Evolutionary conservation across 2,888 invertebrate species (phyloP), one percentile per base, ranked within the genome.

Genomic region (Octonoba sinensis): DNA sequence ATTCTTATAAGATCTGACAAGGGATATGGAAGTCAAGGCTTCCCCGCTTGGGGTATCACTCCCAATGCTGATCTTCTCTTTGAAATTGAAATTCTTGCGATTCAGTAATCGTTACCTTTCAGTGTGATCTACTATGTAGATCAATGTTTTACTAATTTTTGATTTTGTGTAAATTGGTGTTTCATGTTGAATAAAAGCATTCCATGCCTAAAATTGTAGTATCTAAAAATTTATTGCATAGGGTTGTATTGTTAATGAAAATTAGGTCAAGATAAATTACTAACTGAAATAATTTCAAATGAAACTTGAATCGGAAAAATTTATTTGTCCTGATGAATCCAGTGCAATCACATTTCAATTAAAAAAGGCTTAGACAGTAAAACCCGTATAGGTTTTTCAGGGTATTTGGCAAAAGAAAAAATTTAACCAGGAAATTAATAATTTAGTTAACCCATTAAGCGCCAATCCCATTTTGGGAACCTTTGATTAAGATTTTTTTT

Each of bases 31-130:
- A 73, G 70, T 18, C 66, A 67, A 64, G 83, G 83, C 6, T 83
- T 83, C 59, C 78, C 83, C 18, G 60, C 73, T 46, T 83, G 83
- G 83, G 83, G 83, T 24, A 82, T 82, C 16, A 71, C 69, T 60
- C 76, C 76, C n/a, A 82, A 82, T 72, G 76, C 82, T 24, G 76
- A 82, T 56, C 46, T 82, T 18, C 12, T 72, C 13, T 82, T 82
- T 56, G 82, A 82, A 65, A 82, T 82, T 60, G 82, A 82, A 64
- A 62, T 82, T 46, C 51, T 82, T 2, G 15, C n/a, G 3, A 82
- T 82, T 22, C 82, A 77, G 24, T 82, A 72, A 73, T 56, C 57
- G 4, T 56, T 24, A 24, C 27, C 36, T 49, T 44, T 12, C 12
- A 27, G 24, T 11, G 11, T 27, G n/a, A 62, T 62, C 71, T 71